These are phyloP conservation scores for Coleophora flavipennella DNA, from an alignment of 2,888 invertebrate genomes.

Conservation along the genomic window DNA sequence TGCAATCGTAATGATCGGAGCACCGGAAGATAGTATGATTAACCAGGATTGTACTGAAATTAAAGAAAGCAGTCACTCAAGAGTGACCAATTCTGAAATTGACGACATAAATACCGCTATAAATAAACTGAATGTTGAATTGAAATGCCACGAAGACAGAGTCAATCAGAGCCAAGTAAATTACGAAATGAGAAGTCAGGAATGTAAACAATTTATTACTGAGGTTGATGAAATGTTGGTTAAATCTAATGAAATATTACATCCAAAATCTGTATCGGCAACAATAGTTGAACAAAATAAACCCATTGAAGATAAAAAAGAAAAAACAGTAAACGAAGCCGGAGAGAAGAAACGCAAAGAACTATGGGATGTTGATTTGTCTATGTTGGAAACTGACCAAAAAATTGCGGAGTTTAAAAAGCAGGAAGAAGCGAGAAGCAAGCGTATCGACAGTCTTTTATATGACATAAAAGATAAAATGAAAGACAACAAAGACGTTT, in stretches of 20 bases:
- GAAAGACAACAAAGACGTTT: slow-evolving; percentile 59
- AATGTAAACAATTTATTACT: slow-evolving; percentile 52
- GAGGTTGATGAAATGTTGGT: slow-evolving; percentile 54
- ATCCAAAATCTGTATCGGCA: slow-evolving; percentile 30
- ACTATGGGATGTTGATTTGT: slow-evolving; percentile 38
- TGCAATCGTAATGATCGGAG: background rate
- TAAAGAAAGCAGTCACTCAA: slow-evolving; percentile 9
- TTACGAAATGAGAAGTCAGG: slow-evolving; percentile 46
- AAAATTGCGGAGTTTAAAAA: slow-evolving; percentile 30
- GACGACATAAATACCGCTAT: slow-evolving; percentile 54
- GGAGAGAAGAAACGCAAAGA: slow-evolving; percentile 33
- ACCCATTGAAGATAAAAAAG: slow-evolving; percentile 4
- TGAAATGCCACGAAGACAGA: slow-evolving; percentile 48
- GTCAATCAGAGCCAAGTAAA: slow-evolving; percentile 44
- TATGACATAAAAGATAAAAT: slow-evolving; percentile 55
- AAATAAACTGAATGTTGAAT: slow-evolving; percentile 43
- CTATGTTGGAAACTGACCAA: slow-evolving; percentile 21
- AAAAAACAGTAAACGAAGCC: slow-evolving; percentile 1
- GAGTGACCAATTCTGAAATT: slow-evolving; percentile 42
- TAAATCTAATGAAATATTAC: slow-evolving; percentile 51
- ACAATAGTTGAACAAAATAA: too few species aligned
- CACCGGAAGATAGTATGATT: slow-evolving; percentile 2
- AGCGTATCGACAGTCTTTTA: slow-evolving; percentile 48
- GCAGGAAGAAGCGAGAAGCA: slow-evolving; percentile 38
- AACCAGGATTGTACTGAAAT: slow-evolving; percentile 5